Evolutionary conservation across 2,797 vertebrate genomes (phyloP).

Genomic region (Adelosebastes latens): DNA sequence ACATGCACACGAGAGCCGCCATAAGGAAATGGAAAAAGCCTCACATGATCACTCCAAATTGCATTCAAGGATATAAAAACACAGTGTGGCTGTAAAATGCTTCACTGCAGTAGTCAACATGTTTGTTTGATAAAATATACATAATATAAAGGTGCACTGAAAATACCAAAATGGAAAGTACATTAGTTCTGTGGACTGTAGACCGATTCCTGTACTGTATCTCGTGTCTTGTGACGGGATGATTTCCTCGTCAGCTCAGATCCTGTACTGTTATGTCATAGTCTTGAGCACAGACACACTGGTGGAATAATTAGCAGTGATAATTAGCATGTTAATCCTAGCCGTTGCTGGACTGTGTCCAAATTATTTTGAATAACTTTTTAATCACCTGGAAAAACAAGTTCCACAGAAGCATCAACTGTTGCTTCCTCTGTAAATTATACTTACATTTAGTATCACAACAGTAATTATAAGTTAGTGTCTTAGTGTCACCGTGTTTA

Average conservation of each 20-base stretch:
- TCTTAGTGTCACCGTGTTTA: background rate
- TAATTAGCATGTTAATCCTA: background rate
- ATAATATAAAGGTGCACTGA: background rate
- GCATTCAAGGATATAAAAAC: background rate
- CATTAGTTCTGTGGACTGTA: background rate
- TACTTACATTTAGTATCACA: background rate
- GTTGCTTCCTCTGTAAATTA: background rate
- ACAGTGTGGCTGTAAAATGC: background rate
- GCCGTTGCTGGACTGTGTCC: background rate
- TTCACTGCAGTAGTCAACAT: background rate
- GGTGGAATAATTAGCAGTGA: background rate
- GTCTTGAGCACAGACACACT: background rate
- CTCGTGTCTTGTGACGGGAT: background rate
- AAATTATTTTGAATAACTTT: background rate
- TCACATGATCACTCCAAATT: background rate
- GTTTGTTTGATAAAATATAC: background rate
- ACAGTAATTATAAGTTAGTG: background rate
- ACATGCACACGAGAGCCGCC: background rate
- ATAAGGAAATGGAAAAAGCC: background rate
- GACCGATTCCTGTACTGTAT: background rate
- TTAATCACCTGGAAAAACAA: slow-evolving; percentile 32
- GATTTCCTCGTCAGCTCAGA: background rate
- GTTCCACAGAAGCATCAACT: slow-evolving; percentile 6
- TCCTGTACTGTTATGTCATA: background rate
- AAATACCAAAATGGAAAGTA: background rate